These are phyloP conservation scores for Bostrychus sinensis DNA, from an alignment of 2,113 vertebrate species.

Conservation along the genomic window DNA sequence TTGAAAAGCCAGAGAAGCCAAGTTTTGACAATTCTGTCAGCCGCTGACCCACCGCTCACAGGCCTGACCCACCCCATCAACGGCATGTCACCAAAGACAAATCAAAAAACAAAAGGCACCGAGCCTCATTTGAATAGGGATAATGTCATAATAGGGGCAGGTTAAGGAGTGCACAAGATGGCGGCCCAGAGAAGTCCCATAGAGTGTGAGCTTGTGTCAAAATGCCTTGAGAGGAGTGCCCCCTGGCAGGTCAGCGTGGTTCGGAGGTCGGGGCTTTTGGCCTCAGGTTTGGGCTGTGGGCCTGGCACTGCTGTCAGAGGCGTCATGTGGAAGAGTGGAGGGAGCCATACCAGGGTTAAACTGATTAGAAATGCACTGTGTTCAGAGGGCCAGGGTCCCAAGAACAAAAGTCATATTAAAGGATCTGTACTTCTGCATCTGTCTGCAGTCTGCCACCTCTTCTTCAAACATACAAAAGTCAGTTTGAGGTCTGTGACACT, in stretches of 20 bases:
- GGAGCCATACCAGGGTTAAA: slow-evolving; percentile 76
- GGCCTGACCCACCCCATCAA: slow-evolving; percentile 78
- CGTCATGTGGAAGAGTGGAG: slow-evolving; percentile 77
- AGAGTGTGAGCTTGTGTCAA: slow-evolving; percentile 75
- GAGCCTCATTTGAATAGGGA: slow-evolving; percentile 80
- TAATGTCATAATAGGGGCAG: slow-evolving; percentile 75
- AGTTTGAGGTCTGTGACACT: not conserved
- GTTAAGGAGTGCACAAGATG: slow-evolving; percentile 76
- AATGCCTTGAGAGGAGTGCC: slow-evolving; percentile 75
- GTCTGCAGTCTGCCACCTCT: not conserved
- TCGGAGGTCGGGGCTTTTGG: slow-evolving; percentile 79
- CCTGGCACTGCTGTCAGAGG: slow-evolving; percentile 77
- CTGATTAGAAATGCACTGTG: slow-evolving; percentile 82
- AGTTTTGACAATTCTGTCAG: slow-evolving; percentile 80
- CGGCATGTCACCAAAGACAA: slow-evolving; percentile 78
- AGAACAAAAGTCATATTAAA: slow-evolving; percentile 82
- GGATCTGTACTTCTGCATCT: slow-evolving; percentile 70
- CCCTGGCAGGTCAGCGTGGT: slow-evolving; percentile 77
- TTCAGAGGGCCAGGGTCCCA: slow-evolving; percentile 76
- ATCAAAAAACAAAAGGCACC: slow-evolving; percentile 79
- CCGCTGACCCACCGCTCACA: slow-evolving; percentile 74
- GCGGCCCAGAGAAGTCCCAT: slow-evolving; percentile 71
- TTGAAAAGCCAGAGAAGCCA: slow-evolving; percentile 65
- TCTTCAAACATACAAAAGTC: slow-evolving; percentile 2
- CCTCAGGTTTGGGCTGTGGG: slow-evolving; percentile 69